Evolutionary conservation across 2,888 invertebrate genomes (phyloP), one percentile per base, ranked within the genome.

Genomic region (Apodemia mormo): DNA sequence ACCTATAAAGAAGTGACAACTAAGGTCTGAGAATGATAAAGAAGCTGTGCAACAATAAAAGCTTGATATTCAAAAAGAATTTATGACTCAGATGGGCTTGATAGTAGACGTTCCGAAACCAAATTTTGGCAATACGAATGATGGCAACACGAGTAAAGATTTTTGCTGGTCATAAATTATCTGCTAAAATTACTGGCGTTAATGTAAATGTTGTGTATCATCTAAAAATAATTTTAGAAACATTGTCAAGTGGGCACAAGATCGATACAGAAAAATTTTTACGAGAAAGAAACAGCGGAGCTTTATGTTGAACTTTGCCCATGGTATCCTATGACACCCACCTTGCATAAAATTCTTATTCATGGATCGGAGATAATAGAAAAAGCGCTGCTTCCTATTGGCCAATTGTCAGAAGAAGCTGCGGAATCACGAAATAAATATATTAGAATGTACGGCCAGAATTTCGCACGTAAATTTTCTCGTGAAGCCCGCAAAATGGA

Each of bases 111-210:
- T 56, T 22, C 73, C 72, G 40, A 71, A 75, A 70, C 74, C 71
- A 70, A 71, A 72, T 40, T 68, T 56, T 49, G 74, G 75, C n/a
- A 75, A 75, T 66, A 68, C 65, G 29, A 75, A 76, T 67, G 76
- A 73, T 54, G 73, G 73, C 45, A 75, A 75, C 54, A 74, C 73
- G 37, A 43, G 43, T 43, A 43, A 43, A 9, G 4, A 3, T 37
- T 37, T 37, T 37, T 37, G 37, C 37, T 37, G 37, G 5, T 37
- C 37, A 37, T 37, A 37, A 37, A 37, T 0, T 37, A 0, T 37
- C 37, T 37, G 37, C 37, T 3, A 37, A 37, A 37, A 37, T 37
- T 37, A 37, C 37, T 37, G 37, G 37, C 37, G 37, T 37, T 37
- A 5, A 37, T 37, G 37, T 37, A 37, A 37, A 37, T 37, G 1